phyloP scores from a whole-genome alignment of 2,888 invertebrate species.

The Camptogramma bilineatum region DNA sequence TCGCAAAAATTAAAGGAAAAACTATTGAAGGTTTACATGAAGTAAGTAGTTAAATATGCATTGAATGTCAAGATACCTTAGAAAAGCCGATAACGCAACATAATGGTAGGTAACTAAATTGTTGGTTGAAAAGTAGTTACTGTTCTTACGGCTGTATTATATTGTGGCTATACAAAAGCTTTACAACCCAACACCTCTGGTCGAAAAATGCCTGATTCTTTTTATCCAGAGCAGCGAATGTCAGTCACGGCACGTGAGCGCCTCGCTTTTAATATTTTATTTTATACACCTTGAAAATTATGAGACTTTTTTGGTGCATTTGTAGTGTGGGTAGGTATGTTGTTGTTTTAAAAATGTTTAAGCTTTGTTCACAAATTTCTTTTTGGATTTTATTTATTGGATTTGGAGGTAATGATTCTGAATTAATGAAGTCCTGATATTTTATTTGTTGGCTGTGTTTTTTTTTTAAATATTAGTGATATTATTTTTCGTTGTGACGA shows the following conservation, averaged over 20 bases:
- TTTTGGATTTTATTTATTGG: not conserved
- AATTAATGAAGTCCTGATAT: not conserved
- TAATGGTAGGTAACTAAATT: too few species aligned
- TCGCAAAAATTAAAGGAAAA: too few species aligned
- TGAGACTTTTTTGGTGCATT: conserved; percentile 23
- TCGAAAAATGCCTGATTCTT: conserved; percentile 34
- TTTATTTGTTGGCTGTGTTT: not conserved
- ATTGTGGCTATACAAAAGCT: conserved; percentile 17
- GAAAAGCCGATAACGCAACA: too few species aligned
- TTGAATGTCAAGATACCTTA: too few species aligned
- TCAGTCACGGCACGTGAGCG: conserved; percentile 34
- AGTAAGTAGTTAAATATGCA: too few species aligned
- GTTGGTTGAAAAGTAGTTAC: not conserved
- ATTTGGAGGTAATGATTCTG: not conserved
- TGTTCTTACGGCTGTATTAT: not conserved
- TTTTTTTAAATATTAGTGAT: too few species aligned
- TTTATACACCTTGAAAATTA: conserved; percentile 21
- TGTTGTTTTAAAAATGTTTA: conserved; percentile 19
- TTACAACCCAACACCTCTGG: conserved; percentile 33
- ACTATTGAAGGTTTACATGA: too few species aligned
- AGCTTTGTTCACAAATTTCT: conserved; percentile 6
- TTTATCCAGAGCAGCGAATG: conserved; percentile 32
- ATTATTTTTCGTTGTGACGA: too few species aligned
- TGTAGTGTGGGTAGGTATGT: too few species aligned
- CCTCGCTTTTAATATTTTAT: conserved; percentile 29